Evolutionary conservation across 2,113 vertebrate genomes (phyloP), one percentile per base, ranked within the genome.

Genomic region (Labeo catla): DNA sequence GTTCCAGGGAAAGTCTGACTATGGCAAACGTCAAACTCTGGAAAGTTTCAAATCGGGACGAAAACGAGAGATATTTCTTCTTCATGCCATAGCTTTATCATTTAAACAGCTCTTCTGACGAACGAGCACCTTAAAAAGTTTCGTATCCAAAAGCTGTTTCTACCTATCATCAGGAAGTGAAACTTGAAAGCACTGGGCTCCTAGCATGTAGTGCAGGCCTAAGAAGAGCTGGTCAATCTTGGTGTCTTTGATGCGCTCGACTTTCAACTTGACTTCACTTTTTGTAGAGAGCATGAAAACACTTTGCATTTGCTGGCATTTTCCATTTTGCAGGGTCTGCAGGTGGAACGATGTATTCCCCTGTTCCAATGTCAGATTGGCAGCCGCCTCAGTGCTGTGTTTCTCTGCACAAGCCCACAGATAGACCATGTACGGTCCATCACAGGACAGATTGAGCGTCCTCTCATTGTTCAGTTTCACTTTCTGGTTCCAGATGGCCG

Each of bases 161-260:
- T 10, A 8, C 4, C 4, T 7, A n/a, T 59, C 2, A 6, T 4
- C 0, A 19, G 19, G 19, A 61, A 59, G 8, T 49, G 83, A 79
- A 82, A 34, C n/a, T 0, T 21, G 0, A 21, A 89, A 85, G 36
- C 85, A 76, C 47, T 81, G 36, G 5, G 21, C 15, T 87, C 87
- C 89, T 66, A 90, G 68, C 86, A 91, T 79, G 87, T 89, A 91
- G 81, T 89, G 82, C 21, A 91, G 81, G 34, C 86, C 88, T 23
- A 91, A 21, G n/a, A 45, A 34, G 70, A 91, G 86, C 5, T 7
- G 12, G 5, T 10, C 1, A 2, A 91, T 77, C 0, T 6, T 4
- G 5, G 85, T 4, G 0, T 5, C 45, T 9, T 4, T 0, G 0
- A 1, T 4, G 2, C 36, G 5, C 5, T 9, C 0, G 21, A 83